These are phyloP conservation scores for Glaucomys volans DNA, from an alignment of 2,113 vertebrate species.

Conservation along the genomic window DNA sequence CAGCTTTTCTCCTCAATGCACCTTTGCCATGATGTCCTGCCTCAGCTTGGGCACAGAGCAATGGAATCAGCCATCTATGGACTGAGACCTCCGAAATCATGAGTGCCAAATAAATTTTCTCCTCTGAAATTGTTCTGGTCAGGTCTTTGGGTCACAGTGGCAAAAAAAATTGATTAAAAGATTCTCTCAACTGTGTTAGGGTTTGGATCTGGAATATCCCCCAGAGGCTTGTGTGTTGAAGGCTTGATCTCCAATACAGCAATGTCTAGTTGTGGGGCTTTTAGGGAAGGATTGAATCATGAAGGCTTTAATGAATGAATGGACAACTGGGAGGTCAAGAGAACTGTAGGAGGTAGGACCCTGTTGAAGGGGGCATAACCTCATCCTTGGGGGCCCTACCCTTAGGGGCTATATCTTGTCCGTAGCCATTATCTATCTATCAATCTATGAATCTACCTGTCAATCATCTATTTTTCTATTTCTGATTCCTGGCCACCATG, in stretches of 20 bases:
- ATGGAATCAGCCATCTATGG: too few species aligned
- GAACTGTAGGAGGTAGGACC: background rate
- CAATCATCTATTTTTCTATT: background rate
- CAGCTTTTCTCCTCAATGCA: too few species aligned
- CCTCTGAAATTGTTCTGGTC: too few species aligned
- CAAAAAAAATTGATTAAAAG: too few species aligned
- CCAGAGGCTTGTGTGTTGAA: background rate
- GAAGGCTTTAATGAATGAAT: background rate
- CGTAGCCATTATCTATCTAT: background rate
- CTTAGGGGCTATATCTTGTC: background rate
- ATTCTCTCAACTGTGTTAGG: background rate
- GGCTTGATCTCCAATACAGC: background rate
- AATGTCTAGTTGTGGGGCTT: background rate
- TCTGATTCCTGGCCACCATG: background rate
- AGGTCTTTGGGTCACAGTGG: too few species aligned
- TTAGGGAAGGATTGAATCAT: background rate
- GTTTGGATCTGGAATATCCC: background rate
- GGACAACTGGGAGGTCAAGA: background rate
- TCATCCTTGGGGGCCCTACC: background rate
- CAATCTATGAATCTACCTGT: too few species aligned
- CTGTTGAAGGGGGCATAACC: background rate
- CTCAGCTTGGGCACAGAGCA: too few species aligned
- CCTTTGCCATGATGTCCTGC: too few species aligned
- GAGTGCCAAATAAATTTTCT: too few species aligned
- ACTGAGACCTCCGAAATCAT: too few species aligned